These are phyloP conservation scores for Nannospalax galili DNA, from an alignment of 2,113 vertebrate genomes.

Conservation along the genomic window DNA sequence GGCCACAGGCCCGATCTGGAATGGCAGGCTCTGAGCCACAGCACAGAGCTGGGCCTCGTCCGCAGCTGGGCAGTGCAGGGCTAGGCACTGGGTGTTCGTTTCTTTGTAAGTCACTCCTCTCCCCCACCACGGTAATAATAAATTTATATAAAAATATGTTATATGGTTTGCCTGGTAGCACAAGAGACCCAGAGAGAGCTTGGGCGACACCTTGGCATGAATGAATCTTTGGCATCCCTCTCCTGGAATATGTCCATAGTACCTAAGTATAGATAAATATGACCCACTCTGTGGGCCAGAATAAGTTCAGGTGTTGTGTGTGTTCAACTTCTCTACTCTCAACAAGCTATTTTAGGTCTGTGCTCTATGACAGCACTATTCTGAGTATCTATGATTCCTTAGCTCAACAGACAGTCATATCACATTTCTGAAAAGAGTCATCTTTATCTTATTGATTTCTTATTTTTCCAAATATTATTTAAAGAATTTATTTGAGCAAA, in stretches of 20 bases:
- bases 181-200: too few species aligned
- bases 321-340: background rate
- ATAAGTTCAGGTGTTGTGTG: background rate
- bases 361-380: background rate
- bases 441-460: background rate
- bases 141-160: too few species aligned
- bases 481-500: background rate
- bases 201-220: too few species aligned
- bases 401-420: background rate
- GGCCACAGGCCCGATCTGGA: too few species aligned
- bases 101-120: too few species aligned
- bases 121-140: too few species aligned
- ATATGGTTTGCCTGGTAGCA: too few species aligned
- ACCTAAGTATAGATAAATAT: background rate
- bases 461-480: background rate
- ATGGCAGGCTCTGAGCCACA: too few species aligned
- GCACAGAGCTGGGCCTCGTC: too few species aligned
- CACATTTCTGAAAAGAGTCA: background rate
- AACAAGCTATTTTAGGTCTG: background rate
- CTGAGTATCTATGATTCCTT: background rate
- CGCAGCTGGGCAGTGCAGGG: too few species aligned
- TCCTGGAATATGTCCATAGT: background rate
- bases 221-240: background rate
- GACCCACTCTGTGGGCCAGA: background rate
- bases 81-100: too few species aligned